Evolutionary conservation across 2,888 invertebrate species (phyloP), one percentile per base, ranked within the genome.

Genomic region (Coleophora deauratella): DNA sequence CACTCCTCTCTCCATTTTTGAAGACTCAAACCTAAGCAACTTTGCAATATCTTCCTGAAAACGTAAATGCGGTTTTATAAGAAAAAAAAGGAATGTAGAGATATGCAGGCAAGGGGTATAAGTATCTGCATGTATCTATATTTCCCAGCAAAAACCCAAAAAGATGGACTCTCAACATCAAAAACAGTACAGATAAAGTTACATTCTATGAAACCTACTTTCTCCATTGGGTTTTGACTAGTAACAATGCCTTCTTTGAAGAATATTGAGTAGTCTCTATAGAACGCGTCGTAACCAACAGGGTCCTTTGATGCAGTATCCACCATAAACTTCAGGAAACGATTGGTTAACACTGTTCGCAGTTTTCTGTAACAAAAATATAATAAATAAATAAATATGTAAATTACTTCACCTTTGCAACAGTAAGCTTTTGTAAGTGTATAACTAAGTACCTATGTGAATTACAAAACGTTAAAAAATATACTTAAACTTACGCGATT

Each of bases 171-270:
- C n/a, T n/a, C n/a, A n/a, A n/a, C n/a, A n/a, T n/a, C n/a, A n/a
- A n/a, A n/a, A n/a, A n/a, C n/a, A n/a, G n/a, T n/a, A n/a, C n/a
- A n/a, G n/a, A n/a, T n/a, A n/a, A n/a, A n/a, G 21, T 21, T 21
- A 21, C 21, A 21, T 21, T 3, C 3, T 4, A 21, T 6, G 21
- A 21, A 21, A 21, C 21, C 3, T 84, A 95, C 95, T 87, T 95
- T 96, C 68, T 96, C 94, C 3, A 88, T 67, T 51, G 93, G 91
- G 66, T 93, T 94, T 37, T 89, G 88, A 50, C 93, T 92, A 1
- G 93, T 94, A 30, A 98, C 93, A 61, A 99, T 96, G 31, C 98
- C 99, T 79, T 99, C 98, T 66, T 98, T 96, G 40, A 99, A 88
- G 70, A 97, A 99, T 41, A 98, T 75, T 0, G 94, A 94, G 67